phyloP scores from a whole-genome alignment of 2,113 vertebrate species.

The Hystrix brachyura region DNA sequence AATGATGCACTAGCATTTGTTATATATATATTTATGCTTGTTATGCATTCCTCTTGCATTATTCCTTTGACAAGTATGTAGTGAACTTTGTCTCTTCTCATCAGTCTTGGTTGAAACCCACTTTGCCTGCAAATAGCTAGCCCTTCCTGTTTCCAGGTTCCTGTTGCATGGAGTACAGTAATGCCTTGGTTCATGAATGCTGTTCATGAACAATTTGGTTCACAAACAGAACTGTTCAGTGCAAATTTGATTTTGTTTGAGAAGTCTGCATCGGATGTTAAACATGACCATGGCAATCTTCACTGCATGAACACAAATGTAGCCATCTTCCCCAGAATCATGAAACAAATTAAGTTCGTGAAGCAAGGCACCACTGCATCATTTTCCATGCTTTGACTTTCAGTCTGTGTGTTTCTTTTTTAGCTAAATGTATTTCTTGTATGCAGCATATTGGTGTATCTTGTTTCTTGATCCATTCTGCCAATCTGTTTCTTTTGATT shows the following conservation, averaged over 20 bases:
- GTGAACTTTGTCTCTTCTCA: neutral
- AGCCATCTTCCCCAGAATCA: neutral
- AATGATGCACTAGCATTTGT: neutral
- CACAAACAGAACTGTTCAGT: neutral
- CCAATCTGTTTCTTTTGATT: neutral
- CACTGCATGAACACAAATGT: neutral
- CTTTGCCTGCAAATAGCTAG: neutral
- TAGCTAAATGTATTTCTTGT: too few species aligned
- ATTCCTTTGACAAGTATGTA: neutral
- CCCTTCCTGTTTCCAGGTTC: neutral
- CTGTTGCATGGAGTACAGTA: neutral
- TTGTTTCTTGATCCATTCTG: too few species aligned
- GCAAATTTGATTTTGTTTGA: neutral
- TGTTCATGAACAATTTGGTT: neutral
- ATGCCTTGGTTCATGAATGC: neutral
- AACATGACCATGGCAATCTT: neutral
- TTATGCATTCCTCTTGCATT: neutral
- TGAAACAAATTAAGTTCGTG: neutral
- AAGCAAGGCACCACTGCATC: neutral
- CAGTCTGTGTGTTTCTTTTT: too few species aligned
- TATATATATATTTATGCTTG: neutral
- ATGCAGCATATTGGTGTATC: too few species aligned
- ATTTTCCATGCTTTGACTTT: neutral
- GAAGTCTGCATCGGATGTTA: neutral
- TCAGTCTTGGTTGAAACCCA: neutral